These are phyloP conservation scores for Myiotriccus ornatus DNA, from an alignment of 2,797 vertebrate genomes.

Conservation along the genomic window DNA sequence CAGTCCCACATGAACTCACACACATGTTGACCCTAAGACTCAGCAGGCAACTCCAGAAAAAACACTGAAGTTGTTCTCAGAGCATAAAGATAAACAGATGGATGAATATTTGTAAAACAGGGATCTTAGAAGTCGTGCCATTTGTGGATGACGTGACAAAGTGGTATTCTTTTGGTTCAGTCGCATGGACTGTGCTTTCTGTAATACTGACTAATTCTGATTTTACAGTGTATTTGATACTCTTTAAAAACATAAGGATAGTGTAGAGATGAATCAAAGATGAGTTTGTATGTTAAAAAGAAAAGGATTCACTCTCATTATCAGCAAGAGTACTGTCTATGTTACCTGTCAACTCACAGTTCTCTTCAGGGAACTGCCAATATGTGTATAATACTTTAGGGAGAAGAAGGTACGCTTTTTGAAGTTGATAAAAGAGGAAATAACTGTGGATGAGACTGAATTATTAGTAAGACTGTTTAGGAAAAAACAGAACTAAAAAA, in stretches of 20 bases:
- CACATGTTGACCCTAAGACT: neutral
- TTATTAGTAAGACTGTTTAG: neutral
- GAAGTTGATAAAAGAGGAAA: neutral
- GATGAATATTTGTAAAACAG: neutral
- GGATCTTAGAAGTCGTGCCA: neutral
- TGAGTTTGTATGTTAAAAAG: neutral
- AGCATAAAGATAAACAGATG: conserved; percentile 21
- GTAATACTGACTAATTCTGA: neutral
- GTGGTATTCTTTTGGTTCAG: neutral
- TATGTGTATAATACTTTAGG: neutral
- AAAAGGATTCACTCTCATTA: neutral
- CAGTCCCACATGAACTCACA: neutral
- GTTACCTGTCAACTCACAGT: neutral
- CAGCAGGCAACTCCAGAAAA: conserved; percentile 1
- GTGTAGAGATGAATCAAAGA: neutral
- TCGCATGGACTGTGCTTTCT: neutral
- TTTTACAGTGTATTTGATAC: neutral
- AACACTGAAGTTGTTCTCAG: neutral
- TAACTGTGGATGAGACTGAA: neutral
- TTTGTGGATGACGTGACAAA: neutral
- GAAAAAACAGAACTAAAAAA: neutral
- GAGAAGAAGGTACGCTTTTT: neutral
- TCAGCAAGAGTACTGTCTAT: neutral
- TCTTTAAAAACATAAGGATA: neutral
- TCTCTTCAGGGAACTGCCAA: neutral